These are phyloP conservation scores for Smutsia temminckii DNA, from an alignment of 2,797 vertebrate species.

Conservation along the genomic window DNA sequence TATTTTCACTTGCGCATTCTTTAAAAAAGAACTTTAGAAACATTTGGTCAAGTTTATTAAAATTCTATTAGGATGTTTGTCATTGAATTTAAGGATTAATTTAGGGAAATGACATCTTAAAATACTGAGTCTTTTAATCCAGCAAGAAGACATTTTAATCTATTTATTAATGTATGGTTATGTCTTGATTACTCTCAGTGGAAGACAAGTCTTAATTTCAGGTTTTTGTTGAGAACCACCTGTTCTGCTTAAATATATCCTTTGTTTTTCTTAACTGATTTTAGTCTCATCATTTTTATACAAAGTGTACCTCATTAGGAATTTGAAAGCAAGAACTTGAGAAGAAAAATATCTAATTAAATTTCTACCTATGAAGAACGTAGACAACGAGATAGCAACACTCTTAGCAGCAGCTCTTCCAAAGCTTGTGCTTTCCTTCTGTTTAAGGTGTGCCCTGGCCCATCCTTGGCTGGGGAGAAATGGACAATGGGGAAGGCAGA, in stretches of 20 bases:
- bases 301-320: constrained; percentile 45
- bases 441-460: background rate
- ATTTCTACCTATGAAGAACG: constrained; percentile 5
- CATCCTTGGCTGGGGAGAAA: background rate
- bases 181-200: constrained; percentile 51
- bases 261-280: constrained; percentile 57
- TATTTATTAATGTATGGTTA: constrained; percentile 65
- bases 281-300: constrained; percentile 17
- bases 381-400: background rate
- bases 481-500: background rate
- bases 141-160: constrained; percentile 51
- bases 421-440: background rate
- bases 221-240: constrained; percentile 65
- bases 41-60: constrained; percentile 38
- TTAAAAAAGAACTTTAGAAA: constrained; percentile 47
- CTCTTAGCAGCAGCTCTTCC: background rate
- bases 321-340: constrained; percentile 49
- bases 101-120: constrained; percentile 47
- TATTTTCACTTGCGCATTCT: constrained; percentile 34
- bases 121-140: constrained; percentile 23
- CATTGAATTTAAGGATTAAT: constrained; percentile 30
- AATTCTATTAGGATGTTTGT: background rate
- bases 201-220: constrained; percentile 62
- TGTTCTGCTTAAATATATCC: constrained; percentile 56
- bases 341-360: constrained; percentile 55